Percentiles rank a stretch among this genome's conserved stretches.
These are phyloP conservation scores for Corvus hawaiiensis DNA, from an alignment of 2,113 vertebrate genomes.

Conservation along the genomic window DNA sequence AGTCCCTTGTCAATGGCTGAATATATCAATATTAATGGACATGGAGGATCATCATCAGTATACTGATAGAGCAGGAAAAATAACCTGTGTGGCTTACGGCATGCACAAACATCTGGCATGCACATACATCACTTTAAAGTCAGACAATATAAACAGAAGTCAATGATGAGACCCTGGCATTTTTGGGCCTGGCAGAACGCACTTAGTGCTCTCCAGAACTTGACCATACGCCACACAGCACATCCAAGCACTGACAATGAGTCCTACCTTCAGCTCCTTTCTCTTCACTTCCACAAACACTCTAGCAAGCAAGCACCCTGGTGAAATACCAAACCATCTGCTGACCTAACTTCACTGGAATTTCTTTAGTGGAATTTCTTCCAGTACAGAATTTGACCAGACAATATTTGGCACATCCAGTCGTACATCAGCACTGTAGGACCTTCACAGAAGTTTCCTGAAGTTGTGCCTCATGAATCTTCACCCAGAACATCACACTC, in stretches of 20 bases:
- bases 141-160: not conserved
- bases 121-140: not conserved
- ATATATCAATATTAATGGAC: not conserved
- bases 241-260: not conserved
- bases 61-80: not conserved
- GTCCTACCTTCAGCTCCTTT: not conserved
- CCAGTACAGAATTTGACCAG: not conserved
- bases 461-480: not conserved
- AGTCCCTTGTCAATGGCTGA: not conserved
- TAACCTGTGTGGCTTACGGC: not conserved
- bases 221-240: not conserved
- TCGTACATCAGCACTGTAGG: fast-evolving
- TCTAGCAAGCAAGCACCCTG: not conserved
- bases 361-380: not conserved
- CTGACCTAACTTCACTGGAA: not conserved
- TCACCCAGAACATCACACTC: not conserved
- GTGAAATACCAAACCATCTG: not conserved
- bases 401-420: not conserved
- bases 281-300: not conserved
- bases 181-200: not conserved
- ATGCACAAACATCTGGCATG: not conserved
- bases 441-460: not conserved
- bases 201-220: not conserved
- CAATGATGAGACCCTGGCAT: not conserved
- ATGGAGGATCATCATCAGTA: not conserved